A percentile compares a stretch with the other conserved stretches of the same genome.
phyloP scores from a whole-genome alignment of 1,140 invertebrate species.

The Papilio polytes region DNA sequence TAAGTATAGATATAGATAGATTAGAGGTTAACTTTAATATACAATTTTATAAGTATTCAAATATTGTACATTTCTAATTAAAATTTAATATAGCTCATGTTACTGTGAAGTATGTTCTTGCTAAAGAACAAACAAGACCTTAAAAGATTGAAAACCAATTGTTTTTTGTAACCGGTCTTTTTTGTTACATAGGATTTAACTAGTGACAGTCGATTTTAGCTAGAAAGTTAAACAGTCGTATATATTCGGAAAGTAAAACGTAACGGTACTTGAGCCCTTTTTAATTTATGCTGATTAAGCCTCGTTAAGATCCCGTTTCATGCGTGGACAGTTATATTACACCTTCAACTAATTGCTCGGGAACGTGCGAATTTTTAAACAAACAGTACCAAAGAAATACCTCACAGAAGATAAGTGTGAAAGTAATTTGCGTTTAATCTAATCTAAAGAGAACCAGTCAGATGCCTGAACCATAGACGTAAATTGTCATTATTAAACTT shows the following conservation, averaged over 20 bases:
- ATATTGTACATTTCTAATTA: no score
- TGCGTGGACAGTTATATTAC: neutral
- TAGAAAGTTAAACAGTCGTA: neutral
- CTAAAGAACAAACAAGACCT: no score
- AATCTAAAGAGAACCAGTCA: no score
- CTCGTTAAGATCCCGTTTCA: constrained; percentile 10
- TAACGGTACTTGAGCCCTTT: constrained; percentile 18
- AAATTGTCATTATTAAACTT: neutral
- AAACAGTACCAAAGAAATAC: neutral
- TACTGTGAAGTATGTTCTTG: no score
- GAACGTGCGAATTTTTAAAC: neutral
- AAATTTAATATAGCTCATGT: no score
- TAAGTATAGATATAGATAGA: no score
- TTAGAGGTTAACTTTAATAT: constrained; percentile 2
- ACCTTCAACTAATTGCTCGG: constrained; percentile 6
- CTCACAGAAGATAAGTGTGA: no score
- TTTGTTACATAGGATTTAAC: no score
- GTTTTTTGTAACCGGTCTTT: no score
- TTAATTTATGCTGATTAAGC: constrained; percentile 19
- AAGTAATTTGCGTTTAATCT: no score
- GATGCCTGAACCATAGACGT: neutral
- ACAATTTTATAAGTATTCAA: neutral
- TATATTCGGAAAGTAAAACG: neutral
- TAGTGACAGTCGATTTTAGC: neutral
- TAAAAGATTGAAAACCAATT: no score